phyloP scores from a whole-genome alignment of 2,113 vertebrate species.

The Alces alces region DNA sequence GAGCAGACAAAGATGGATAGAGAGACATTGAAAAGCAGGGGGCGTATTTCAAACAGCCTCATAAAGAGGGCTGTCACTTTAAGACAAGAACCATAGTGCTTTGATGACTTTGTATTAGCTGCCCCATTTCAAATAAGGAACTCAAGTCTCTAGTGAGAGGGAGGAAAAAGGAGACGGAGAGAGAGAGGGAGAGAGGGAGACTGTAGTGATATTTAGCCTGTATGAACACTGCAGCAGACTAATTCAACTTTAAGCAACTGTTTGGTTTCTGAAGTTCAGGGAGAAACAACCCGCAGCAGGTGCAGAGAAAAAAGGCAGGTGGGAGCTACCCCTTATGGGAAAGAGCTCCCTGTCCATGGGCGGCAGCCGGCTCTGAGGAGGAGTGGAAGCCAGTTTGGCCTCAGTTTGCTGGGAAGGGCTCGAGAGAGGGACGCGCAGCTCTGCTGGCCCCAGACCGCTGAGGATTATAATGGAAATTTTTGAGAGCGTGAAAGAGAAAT shows the following conservation, averaged over 20 bases:
- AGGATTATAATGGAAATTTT: conserved; percentile 67
- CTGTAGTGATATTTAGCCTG: background rate
- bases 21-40: conserved; percentile 86
- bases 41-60: conserved; percentile 84
- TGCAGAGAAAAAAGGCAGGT: conserved; percentile 62
- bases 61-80: conserved; percentile 86
- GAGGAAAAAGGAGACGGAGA: background rate
- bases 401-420: conserved; percentile 6
- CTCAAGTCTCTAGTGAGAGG: conserved; percentile 64
- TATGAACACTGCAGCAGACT: background rate
- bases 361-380: background rate
- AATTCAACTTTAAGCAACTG: conserved; percentile 25
- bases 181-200: background rate
- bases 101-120: conserved; percentile 87
- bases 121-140: conserved; percentile 80
- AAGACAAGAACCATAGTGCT: conserved; percentile 87
- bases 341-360: background rate
- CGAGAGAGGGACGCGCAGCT: background rate
- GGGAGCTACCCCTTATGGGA: background rate
- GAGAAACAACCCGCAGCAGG: conserved; percentile 55
- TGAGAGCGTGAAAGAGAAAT: conserved; percentile 30
- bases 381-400: background rate
- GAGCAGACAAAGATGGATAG: conserved; percentile 89
- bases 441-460: background rate
- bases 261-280: conserved; percentile 55